A percentile compares a stretch with the other conserved stretches of the same genome.
These are phyloP conservation scores for Knipowitschia caucasica DNA, from an alignment of 2,797 vertebrate genomes.

Conservation along the genomic window DNA sequence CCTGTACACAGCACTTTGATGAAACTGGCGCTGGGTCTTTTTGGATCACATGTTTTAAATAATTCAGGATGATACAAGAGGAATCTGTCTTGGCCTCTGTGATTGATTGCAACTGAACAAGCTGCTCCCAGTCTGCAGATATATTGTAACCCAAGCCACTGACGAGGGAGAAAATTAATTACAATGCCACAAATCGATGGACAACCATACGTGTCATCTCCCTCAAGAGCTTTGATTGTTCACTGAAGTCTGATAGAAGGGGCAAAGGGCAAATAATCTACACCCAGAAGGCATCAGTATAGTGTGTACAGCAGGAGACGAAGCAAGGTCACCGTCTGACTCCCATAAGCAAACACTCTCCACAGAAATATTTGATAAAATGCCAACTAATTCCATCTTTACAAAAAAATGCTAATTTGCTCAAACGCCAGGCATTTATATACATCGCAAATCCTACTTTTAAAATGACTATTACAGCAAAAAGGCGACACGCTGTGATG, in stretches of 20 bases:
- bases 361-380: conserved; percentile 22
- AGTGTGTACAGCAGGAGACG: conserved; percentile 9
- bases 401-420: conserved; percentile 22
- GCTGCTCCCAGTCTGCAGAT: conserved; percentile 61
- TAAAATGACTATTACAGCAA: conserved; percentile 29
- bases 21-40: conserved; percentile 21
- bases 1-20: conserved; percentile 9
- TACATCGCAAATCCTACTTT: conserved; percentile 27
- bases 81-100: conserved; percentile 42
- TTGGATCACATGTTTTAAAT: conserved; percentile 44
- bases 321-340: conserved; percentile 36
- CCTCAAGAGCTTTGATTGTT: conserved; percentile 67
- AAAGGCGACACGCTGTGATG: conserved; percentile 22
- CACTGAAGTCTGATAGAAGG: conserved; percentile 54
- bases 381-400: conserved; percentile 8
- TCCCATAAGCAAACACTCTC: conserved; percentile 41
- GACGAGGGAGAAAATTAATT: conserved; percentile 74
- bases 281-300: conserved; percentile 21
- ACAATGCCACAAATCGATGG: conserved; percentile 74
- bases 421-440: conserved; percentile 19
- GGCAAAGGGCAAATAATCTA: conserved; percentile 29
- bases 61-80: conserved; percentile 52
- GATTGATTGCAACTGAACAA: conserved; percentile 60
- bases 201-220: conserved; percentile 71
- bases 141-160: conserved; percentile 68